Percentiles rank a stretch among this genome's conserved stretches.
phyloP scores from a whole-genome alignment of 2,797 vertebrate species.

The Arctocebus calabarensis region DNA sequence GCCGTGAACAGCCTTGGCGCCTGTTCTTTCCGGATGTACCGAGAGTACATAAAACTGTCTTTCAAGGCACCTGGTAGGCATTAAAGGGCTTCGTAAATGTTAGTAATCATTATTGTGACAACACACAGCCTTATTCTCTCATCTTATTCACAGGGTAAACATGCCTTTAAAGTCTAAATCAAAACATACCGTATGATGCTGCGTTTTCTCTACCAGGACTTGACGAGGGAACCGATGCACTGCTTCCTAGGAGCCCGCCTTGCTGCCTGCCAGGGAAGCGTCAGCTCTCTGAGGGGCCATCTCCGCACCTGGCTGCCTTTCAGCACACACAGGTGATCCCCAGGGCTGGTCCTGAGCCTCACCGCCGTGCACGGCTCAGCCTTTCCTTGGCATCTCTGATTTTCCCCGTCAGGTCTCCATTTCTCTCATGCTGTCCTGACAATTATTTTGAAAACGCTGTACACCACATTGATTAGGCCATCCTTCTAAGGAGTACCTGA shows the following conservation, averaged over 20 bases:
- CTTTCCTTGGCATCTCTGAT: neutral
- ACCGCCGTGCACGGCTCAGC: accelerated
- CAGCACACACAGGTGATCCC: accelerated
- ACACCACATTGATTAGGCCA: neutral
- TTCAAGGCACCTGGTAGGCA: no score
- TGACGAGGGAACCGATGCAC: neutral
- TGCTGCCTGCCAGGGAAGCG: neutral
- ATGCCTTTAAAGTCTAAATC: neutral
- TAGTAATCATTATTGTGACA: accelerated
- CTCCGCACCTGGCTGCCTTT: neutral
- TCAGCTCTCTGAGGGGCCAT: accelerated
- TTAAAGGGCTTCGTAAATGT: neutral
- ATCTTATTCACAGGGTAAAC: neutral
- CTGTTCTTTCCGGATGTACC: neutral
- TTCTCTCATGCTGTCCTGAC: neutral
- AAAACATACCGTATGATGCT: neutral
- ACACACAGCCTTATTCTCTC: neutral
- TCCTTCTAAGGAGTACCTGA: neutral
- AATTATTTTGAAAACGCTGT: conserved; percentile 43
- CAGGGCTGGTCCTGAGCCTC: neutral
- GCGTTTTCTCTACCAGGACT: neutral
- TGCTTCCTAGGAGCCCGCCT: neutral
- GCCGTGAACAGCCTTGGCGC: neutral
- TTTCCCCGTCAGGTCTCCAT: neutral
- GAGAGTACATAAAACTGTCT: accelerated